phyloP scores from a whole-genome alignment of 1,140 invertebrate species.

The Rhopalosiphum padi region DNA sequence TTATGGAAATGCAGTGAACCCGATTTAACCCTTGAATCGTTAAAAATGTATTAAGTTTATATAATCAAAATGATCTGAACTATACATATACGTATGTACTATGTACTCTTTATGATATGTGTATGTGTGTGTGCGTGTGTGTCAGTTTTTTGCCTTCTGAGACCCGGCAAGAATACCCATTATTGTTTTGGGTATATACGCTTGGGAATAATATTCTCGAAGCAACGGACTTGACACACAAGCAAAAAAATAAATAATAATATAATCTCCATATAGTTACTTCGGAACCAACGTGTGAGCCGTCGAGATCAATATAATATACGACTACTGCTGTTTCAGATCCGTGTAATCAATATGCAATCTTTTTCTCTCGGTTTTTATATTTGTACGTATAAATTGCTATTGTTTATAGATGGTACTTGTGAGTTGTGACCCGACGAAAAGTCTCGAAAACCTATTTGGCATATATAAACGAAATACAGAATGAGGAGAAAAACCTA shows the following conservation, averaged over 20 bases:
- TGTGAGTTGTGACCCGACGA: neutral
- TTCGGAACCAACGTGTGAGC: neutral
- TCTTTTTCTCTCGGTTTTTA: neutral
- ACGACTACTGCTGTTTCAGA: neutral
- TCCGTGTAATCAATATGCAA: neutral
- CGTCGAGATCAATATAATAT: neutral
- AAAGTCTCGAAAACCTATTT: neutral
- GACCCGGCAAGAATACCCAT: neutral
- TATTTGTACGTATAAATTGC: neutral
- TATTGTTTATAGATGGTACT: neutral
- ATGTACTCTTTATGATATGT: no score
- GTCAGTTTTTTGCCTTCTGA: neutral
- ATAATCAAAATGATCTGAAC: neutral
- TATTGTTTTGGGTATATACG: neutral
- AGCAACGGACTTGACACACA: neutral
- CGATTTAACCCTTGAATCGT: neutral
- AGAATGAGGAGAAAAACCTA: neutral
- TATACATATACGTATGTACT: no score
- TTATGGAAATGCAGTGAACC: neutral
- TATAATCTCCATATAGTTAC: neutral
- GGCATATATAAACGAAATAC: neutral
- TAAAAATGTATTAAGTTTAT: constrained; percentile 3
- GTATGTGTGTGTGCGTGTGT: neutral
- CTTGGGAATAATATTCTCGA: neutral
- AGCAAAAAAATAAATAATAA: neutral